Percentiles rank a stretch among this genome's conserved stretches.
Evolutionary conservation across 2,113 vertebrate genomes (phyloP).

Genomic region (Sapayoa aenigma): DNA sequence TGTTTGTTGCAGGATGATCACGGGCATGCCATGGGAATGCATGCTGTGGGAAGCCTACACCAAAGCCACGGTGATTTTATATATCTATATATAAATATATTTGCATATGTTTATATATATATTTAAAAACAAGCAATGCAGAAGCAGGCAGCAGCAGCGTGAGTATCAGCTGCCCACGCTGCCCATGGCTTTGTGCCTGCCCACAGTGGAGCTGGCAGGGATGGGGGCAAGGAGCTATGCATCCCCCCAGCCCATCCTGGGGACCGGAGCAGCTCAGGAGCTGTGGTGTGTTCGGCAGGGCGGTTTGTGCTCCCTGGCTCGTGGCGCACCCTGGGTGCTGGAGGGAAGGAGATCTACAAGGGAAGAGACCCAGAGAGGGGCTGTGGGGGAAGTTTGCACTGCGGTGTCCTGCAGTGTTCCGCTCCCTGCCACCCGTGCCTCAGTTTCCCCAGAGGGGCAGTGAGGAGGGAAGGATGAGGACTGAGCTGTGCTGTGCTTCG

Average conservation of each 20-base stretch:
- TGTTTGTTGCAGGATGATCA: neutral
- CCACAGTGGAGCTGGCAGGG: neutral
- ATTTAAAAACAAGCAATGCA: neutral
- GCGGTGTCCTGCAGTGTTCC: neutral
- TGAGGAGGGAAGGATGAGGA: neutral
- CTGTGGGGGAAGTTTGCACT: neutral
- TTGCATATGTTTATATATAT: neutral
- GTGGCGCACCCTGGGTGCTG: neutral
- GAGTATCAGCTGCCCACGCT: neutral
- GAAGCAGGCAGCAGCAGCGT: neutral
- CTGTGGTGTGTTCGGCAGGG: neutral
- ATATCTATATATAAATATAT: neutral
- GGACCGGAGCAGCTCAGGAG: rapidly evolving
- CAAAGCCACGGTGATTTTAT: neutral
- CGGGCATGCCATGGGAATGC: neutral
- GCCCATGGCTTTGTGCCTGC: neutral
- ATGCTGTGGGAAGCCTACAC: neutral
- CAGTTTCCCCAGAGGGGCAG: neutral
- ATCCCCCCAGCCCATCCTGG: neutral
- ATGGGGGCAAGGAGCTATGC: neutral
- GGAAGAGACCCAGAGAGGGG: neutral
- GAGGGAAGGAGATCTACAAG: neutral
- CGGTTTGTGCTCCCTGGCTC: neutral
- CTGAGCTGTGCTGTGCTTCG: neutral
- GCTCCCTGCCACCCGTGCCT: neutral